Conservation (phyloP, 2,888 invertebrate species). For the Lasioglossum oenotherae region DNA sequence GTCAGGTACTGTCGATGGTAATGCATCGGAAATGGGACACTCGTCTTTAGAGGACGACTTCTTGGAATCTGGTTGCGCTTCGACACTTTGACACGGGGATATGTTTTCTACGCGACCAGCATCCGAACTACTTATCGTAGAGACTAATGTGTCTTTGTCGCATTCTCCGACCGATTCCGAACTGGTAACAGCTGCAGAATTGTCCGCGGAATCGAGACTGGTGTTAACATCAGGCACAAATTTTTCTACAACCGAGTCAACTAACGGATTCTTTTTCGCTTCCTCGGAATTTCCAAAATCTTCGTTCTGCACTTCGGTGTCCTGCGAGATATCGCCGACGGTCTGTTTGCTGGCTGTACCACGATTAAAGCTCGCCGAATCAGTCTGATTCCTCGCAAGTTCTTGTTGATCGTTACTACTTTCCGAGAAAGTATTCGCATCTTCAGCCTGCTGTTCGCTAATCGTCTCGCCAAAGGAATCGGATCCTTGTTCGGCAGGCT, state of each 20-base stretch:
- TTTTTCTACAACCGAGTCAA: conserved; percentile 50
- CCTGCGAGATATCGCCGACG: conserved; percentile 35
- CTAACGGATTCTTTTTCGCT: conserved; percentile 30
- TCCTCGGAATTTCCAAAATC: conserved; percentile 55
- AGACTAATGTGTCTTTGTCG: conserved; percentile 60
- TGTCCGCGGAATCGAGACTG: conserved; percentile 51
- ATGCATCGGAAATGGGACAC: conserved; percentile 51
- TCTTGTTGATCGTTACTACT: conserved; percentile 53
- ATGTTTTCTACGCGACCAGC: conserved; percentile 39
- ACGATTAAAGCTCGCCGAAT: conserved; percentile 56
- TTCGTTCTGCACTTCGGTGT: conserved; percentile 53
- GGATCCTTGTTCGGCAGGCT: conserved; percentile 20
- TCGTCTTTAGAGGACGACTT: conserved; percentile 48
- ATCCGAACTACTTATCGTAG: conserved; percentile 65
- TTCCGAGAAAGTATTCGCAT: conserved; percentile 56
- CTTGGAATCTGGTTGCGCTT: conserved; percentile 35
- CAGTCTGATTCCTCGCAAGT: conserved; percentile 36
- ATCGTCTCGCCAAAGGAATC: conserved; percentile 43
- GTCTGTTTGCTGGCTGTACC: conserved; percentile 45
- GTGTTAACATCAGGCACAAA: conserved; percentile 47
- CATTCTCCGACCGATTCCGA: conserved; percentile 49
- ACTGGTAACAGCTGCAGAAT: conserved; percentile 50
- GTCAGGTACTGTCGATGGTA: conserved; percentile 59
- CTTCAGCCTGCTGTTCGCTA: conserved; percentile 53
- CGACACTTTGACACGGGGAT: conserved; percentile 26